Base-by-base conservation (phyloP, 2,888 invertebrate species). In the Cerastis rubricosa region DNA sequence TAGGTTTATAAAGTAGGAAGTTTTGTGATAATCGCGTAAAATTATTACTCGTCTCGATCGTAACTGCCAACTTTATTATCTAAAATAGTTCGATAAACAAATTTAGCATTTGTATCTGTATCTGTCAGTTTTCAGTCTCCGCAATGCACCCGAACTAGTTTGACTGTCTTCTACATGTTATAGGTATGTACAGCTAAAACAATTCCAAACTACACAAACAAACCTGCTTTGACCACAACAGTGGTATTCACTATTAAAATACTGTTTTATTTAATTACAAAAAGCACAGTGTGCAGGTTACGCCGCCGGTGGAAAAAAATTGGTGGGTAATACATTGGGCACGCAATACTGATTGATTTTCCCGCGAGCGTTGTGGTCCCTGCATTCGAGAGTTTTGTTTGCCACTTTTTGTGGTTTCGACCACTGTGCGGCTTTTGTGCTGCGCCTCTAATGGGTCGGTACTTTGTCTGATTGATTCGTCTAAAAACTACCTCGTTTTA, bases 301-400 rank as follows among this genome's bases (percentile, higher is more conserved):
- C 73, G 63, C 61, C 59, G 40, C 64, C 29, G 57, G 40, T 70
- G 77, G 69, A 67, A 80, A 87, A 87, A 86, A 76, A 43, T 69
- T 65, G 25, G 69, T 71, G 57, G 78, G 79, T 80, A 84, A 86
- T 82, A 81, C 80, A 86, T 83, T 81, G 81, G 76, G 79, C 83
- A 81, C 85, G 88, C 85, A 81, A 85, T 81, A 71, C 84, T 89
- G 90, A 91, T 91, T 91, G 91, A 91, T 91, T 91, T 87, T 87
- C 89, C 84, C 83, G 84, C 85, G 87, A 81, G 88, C 81, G 82
- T 83, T 90, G 90, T 75, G 86, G 89, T 87, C 80, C 70, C 79
- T 83, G 86, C 85, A 85, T 87, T 88, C 85, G 87, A 88, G 87
- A 87, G 87, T 89, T 88, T 89, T 82, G 87, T 88, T 80, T 81